Base-by-base conservation (phyloP, 53 echinoderm and acorn worm species). In the Crossaster papposus region DNA sequence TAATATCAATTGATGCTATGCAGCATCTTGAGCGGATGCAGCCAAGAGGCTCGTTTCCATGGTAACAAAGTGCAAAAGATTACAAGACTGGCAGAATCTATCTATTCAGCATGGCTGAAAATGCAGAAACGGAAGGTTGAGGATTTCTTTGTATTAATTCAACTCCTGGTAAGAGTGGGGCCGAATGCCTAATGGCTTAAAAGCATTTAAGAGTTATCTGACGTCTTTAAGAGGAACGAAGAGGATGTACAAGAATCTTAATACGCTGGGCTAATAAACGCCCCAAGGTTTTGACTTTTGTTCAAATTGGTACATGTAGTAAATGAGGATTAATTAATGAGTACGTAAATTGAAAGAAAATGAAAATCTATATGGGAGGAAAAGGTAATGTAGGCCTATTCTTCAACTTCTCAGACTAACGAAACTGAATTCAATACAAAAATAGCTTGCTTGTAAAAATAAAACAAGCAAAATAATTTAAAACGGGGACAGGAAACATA, bases 1-100 rank as follows among this genome's bases (percentile, higher is more conserved):
- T 32, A 34, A 31, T 52, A 62, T 35, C 51, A 52, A 64, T 62
- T 32, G 23, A 31, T 2, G 17, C 0, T 8, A 54, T 44, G 37
- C 37, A 37, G 29, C 50, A 50, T 68, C 83, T 0, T 44, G 29
- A 50, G 2, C 34, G 37, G 65, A 70, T 70, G 83, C 68, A 50
- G 15, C 17, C 37, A 2, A 62, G 34, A 36, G 64, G 65, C 28
- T 36, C 3, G 70, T 68, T 83, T 12, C 65, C 65, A 70, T 83
- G 83, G 44, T 50, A 70, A 83, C 83, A 63, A 68, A 83, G 83
- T 83, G 83, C n/a, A 9, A 4, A 1, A 31, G 30, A n/a, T 68
- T 68, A 23, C 3, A 11, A 17, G 14, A 58, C 15, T 15, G 68
- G 1, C 10, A 23, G 28, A 10, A 68, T 14, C 24, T 28, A 68